Base-by-base conservation (phyloP, 1,140 invertebrate genomes). In the Listronotus bonariensis region DNA sequence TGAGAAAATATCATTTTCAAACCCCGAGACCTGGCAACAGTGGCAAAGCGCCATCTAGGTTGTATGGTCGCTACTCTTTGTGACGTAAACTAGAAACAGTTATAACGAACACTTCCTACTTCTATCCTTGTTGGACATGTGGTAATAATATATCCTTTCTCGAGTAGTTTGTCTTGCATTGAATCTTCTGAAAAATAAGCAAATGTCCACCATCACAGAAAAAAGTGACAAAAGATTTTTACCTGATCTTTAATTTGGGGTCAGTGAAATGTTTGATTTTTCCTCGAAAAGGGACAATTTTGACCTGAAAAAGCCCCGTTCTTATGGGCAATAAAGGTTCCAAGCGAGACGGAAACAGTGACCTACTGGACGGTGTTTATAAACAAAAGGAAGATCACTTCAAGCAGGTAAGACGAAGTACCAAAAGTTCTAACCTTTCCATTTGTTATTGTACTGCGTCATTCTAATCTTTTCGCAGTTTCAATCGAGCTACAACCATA, bases 301-400 rank as follows among this genome's bases (percentile, higher is more conserved):
- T 52, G 36, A 6, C 40, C 14, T 58, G 59, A 31, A 41, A 62
- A 42, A 58, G 41, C 63, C 40, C 54, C 54, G 54, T 67, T 71
- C 69, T 64, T 68, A 74, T 74, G 72, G 72, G 72, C 66, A 74
- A 74, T 68, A 71, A 61, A 65, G 51, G 49, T 61, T 53, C 69
- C 53, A 73, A 53, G 42, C 51, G 38, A 18, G 54, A 58, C 45
- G 59, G 31, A 62, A 55, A 57, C 59, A 56, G 46, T 38, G 52
- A 45, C 36, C 68, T 57, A 63, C 51, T 63, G 51, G 66, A 70
- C 48, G 46, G 66, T 67, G 65, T 68, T 68, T 71, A 69, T 46
- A 69, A 57, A 65, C 60, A 69, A 40, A 69, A 67, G 56, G 49
- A 64, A 34, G 48, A 67, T 26, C 42, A 70, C 63, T 71, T 68